Conservation (phyloP, 2,888 invertebrate species). For the Caradrina clavipalpis region DNA sequence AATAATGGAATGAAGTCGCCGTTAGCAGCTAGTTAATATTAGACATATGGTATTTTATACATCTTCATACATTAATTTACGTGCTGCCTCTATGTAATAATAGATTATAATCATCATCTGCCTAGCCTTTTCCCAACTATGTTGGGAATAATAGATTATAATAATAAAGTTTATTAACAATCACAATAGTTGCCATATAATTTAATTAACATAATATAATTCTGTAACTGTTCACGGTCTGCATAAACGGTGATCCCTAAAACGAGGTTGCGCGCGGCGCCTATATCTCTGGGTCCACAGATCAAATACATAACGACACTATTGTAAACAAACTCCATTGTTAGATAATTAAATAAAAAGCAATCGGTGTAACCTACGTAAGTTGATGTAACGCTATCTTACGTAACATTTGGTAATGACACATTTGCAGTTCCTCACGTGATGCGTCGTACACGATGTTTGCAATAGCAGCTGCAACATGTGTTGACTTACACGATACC, state of each 20-base stretch:
- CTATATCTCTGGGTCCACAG: no score
- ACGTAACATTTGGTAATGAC: conserved; percentile 38
- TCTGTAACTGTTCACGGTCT: no score
- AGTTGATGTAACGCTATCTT: conserved; percentile 36
- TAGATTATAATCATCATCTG: no score
- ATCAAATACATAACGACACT: conserved; percentile 6
- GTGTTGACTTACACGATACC: conserved; percentile 6
- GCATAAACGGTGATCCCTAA: no score
- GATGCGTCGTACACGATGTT: conserved; percentile 26
- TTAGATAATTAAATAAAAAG: conserved; percentile 13
- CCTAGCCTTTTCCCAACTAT: no score
- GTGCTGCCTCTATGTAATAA: background rate
- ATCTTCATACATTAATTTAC: conserved; percentile 19
- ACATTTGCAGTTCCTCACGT: conserved; percentile 32
- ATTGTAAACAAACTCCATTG: conserved; percentile 25
- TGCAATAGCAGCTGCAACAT: conserved; percentile 28
- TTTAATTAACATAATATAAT: no score
- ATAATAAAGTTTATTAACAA: no score
- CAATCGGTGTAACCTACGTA: conserved; percentile 3
- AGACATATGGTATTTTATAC: conserved; percentile 16
- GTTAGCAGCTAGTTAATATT: no score
- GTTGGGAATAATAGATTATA: no score
- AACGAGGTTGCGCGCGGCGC: no score
- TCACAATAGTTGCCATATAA: no score
- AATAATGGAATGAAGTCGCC: no score